Percentiles rank a stretch among this genome's conserved stretches.
Evolutionary conservation across 1,140 invertebrate species (phyloP).

Genomic region (Temnothorax curvispinosus): DNA sequence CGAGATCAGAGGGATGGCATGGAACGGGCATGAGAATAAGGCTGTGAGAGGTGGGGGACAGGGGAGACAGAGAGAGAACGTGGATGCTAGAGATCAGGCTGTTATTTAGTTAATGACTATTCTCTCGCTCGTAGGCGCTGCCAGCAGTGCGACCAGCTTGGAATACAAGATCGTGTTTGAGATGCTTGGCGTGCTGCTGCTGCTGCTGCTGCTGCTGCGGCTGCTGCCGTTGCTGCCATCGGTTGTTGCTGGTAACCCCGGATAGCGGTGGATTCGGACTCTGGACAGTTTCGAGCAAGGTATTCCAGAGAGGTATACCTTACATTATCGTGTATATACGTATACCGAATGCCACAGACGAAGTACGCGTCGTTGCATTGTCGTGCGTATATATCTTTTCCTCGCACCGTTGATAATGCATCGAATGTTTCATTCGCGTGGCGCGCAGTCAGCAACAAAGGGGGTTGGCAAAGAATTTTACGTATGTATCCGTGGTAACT

Average conservation of each 20-base stretch:
- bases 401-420: conserved; percentile 34
- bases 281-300: conserved; percentile 64
- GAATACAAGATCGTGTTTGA: conserved; percentile 85
- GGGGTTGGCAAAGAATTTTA: conserved; percentile 52
- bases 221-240: conserved; percentile 61
- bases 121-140: conserved; percentile 80
- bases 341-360: conserved; percentile 52
- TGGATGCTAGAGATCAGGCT: conserved; percentile 68
- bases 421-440: conserved; percentile 59
- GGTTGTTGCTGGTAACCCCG: conserved; percentile 63
- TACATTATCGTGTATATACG: conserved; percentile 62
- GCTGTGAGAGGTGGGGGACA: neutral
- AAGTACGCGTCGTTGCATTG: conserved; percentile 61
- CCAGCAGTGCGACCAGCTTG: conserved; percentile 74
- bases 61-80: conserved; percentile 56
- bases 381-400: conserved; percentile 60
- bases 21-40: conserved; percentile 66
- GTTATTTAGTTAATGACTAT: conserved; percentile 85
- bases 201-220: conserved; percentile 64
- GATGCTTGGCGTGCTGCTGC: conserved; percentile 80
- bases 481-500: conserved; percentile 1
- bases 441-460: conserved; percentile 43
- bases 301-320: conserved; percentile 55
- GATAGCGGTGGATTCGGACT: conserved; percentile 77
- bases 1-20: conserved; percentile 56